Conservation (phyloP, 1,140 invertebrate genomes). For the Drosophila arawakana region DNA sequence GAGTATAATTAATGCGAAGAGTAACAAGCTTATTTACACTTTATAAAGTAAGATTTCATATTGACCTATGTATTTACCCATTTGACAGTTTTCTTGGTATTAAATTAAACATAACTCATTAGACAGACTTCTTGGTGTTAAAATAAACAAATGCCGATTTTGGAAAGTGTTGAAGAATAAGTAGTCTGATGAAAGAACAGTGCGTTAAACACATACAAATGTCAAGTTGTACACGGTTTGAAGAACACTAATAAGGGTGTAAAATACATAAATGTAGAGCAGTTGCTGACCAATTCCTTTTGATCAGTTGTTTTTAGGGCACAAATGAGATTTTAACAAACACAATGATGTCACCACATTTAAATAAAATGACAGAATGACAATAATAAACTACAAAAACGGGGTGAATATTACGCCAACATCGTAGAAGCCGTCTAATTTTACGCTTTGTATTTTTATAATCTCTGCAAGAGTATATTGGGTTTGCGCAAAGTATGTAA, state of each 20-base stretch:
- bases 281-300: background rate
- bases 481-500: too few species aligned
- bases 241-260: conserved; percentile 13
- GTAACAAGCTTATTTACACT: too few species aligned
- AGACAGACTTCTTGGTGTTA: conserved; percentile 42
- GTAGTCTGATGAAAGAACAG: background rate
- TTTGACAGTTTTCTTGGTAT: too few species aligned
- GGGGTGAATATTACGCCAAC: conserved; percentile 8
- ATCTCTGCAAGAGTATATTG: background rate
- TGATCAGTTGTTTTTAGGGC: conserved; percentile 13
- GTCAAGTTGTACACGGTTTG: conserved; percentile 9
- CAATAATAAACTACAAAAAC: background rate
- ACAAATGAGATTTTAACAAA: conserved; percentile 70
- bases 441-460: conserved; percentile 62
- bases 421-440: conserved; percentile 59
- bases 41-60: too few species aligned
- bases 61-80: too few species aligned
- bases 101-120: too few species aligned
- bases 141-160: conserved; percentile 78
- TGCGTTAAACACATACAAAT: conserved; percentile 47
- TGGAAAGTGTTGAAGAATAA: conserved; percentile 26
- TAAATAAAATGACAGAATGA: conserved; percentile 54
- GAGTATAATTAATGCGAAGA: too few species aligned
- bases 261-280: too few species aligned
- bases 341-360: conserved; percentile 63